phyloP scores from a whole-genome alignment of 1,140 invertebrate genomes.

The Ips typographus region DNA sequence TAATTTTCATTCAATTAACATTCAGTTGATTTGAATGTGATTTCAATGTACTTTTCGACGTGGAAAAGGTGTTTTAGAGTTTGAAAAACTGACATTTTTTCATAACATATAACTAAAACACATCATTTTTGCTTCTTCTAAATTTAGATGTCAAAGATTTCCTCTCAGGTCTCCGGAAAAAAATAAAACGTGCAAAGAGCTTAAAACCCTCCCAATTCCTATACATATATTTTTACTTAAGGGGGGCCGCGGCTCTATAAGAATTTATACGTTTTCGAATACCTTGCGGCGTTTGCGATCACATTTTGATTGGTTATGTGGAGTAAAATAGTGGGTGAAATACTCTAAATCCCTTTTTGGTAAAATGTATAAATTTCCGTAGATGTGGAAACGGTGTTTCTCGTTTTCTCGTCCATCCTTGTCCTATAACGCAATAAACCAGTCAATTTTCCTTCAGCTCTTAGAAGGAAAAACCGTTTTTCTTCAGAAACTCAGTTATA shows the following conservation, averaged over 20 bases:
- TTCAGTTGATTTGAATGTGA: too few species aligned
- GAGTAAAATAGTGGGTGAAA: constrained; percentile 36
- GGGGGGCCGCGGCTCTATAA: constrained; percentile 45
- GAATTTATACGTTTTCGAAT: constrained; percentile 52
- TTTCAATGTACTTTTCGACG: too few species aligned
- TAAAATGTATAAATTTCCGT: constrained; percentile 21
- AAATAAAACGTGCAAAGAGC: not conserved
- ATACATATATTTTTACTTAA: constrained; percentile 54
- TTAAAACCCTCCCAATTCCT: constrained; percentile 49
- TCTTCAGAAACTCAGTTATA: too few species aligned
- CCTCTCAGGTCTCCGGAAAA: too few species aligned
- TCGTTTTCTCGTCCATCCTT: constrained; percentile 5
- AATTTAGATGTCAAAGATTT: too few species aligned
- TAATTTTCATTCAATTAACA: too few species aligned
- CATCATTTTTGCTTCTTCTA: too few species aligned
- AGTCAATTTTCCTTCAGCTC: too few species aligned
- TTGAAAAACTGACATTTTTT: too few species aligned
- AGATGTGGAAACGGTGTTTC: constrained; percentile 29
- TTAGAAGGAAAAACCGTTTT: too few species aligned
- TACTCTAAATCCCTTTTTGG: constrained; percentile 23
- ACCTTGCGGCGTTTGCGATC: constrained; percentile 49
- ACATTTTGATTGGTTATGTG: constrained; percentile 47
- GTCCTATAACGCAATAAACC: constrained; percentile 1
- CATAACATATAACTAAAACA: too few species aligned
- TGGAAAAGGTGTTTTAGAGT: too few species aligned